Conservation (phyloP, 2,797 vertebrate species). For the Halcyon badia region DNA sequence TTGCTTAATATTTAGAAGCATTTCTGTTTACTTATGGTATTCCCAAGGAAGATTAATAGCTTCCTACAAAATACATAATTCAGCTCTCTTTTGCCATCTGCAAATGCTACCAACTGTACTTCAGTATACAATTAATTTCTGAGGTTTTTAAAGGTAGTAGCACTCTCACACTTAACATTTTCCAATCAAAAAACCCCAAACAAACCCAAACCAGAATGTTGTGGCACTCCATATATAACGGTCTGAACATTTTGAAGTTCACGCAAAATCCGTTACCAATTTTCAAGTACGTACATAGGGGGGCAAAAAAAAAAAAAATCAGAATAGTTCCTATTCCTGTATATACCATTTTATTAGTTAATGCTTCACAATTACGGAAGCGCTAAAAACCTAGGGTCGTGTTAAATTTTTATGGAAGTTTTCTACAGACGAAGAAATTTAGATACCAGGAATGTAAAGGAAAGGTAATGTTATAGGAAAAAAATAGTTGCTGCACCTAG, state of each 20-base stretch:
- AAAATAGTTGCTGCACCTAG: background rate
- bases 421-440: background rate
- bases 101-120: background rate
- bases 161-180: background rate
- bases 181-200: background rate
- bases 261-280: background rate
- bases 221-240: background rate
- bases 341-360: background rate
- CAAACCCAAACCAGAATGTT: background rate
- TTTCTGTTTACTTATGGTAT: slow-evolving; percentile 26
- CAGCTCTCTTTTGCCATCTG: slow-evolving; percentile 2
- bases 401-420: background rate
- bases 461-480: background rate
- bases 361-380: background rate
- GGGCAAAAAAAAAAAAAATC: background rate
- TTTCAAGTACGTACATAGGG: background rate
- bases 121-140: background rate
- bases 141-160: background rate
- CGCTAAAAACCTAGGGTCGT: background rate
- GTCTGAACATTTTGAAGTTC: background rate
- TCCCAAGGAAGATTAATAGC: slow-evolving; percentile 32
- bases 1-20: slow-evolving; percentile 14
- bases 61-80: slow-evolving; percentile 43
- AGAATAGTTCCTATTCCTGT: background rate
- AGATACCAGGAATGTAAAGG: background rate